Base-by-base conservation (phyloP, 2,888 invertebrate genomes). In the Agrilus cyanescens region DNA sequence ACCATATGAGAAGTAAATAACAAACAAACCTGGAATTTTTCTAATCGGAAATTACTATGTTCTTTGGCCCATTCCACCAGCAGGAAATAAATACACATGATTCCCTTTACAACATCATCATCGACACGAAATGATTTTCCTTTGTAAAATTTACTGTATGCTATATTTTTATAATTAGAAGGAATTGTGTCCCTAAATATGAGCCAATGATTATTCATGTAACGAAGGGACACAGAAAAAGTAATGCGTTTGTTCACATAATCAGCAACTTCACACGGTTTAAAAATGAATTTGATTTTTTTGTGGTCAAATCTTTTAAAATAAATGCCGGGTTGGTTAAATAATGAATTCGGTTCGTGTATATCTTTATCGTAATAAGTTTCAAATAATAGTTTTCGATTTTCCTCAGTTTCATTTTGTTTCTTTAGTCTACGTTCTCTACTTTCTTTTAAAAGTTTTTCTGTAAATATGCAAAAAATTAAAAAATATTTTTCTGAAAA, bases 201-300 rank as follows among this genome's bases (percentile, higher is more conserved):
- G n/a, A 49, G 38, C 58, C 58, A 58, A 33, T 48, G 43, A n/a
- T 48, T 42, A n/a, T 46, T 46, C 14, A 35, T 18, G 31, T 56
- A 55, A 10, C 39, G 41, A n/a, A 58, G 30, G 1, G 53, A 52
- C 25, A 50, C 44, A 16, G 50, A 53, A 48, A 56, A 56, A 16
- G 45, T 45, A 18, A 48, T 40, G 6, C 41, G 49, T 16, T 35
- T 29, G 38, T 44, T 50, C 4, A 57, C 54, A 38, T 44, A 34
- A 12, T 44, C 15, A 12, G 47, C 50, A 4, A 55, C 38, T 25
- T 49, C 32, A 16, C 41, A 44, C 1, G 57, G 57, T 44, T 41
- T 37, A 45, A 53, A 56, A 12, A 41, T 46, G 40, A 57, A 54
- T 46, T 57, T 57, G 16, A 57, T 55, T 47, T 49, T 53, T 25